Evolutionary conservation across 1,140 invertebrate genomes (phyloP).

Genomic region (Drosophila grimshawi): DNA sequence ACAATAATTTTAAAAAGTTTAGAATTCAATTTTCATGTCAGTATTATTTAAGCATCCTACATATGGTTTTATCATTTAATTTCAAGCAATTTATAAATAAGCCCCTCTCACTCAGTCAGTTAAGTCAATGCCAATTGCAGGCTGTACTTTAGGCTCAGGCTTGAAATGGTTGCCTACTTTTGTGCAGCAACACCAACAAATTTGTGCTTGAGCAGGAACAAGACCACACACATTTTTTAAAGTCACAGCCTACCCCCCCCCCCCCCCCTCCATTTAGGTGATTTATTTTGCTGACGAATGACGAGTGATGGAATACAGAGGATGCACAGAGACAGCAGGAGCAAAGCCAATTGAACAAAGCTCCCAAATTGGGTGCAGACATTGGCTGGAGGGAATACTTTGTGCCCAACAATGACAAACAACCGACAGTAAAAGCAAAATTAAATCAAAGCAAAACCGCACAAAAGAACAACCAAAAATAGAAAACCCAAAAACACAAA

Average conservation of each 20-base stretch:
- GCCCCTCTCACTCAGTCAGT: not conserved
- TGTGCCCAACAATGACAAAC: slow-evolving; percentile 36
- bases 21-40: too few relatives aligned
- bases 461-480: slow-evolving; percentile 32
- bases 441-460: slow-evolving; percentile 80
- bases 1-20: too few relatives aligned
- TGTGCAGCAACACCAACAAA: slow-evolving; percentile 30
- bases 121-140: slow-evolving; percentile 1
- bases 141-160: not conserved
- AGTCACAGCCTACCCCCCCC: not conserved
- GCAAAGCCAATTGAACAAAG: slow-evolving; percentile 78
- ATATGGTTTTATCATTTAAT: too few relatives aligned
- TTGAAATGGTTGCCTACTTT: slow-evolving; percentile 19
- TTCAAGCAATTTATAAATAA: too few relatives aligned
- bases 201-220: slow-evolving; percentile 15
- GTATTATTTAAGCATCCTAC: too few relatives aligned
- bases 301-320: slow-evolving; percentile 54
- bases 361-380: slow-evolving; percentile 65
- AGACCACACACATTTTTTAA: slow-evolving; percentile 17
- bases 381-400: slow-evolving; percentile 18
- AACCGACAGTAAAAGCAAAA: slow-evolving; percentile 53
- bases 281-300: slow-evolving; percentile 66
- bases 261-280: slow-evolving; percentile 16
- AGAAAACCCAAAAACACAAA: not conserved
- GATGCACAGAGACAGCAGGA: slow-evolving; percentile 24